These are phyloP conservation scores for Tiaroga cobitis DNA, from an alignment of 2,797 vertebrate species.

Conservation along the genomic window DNA sequence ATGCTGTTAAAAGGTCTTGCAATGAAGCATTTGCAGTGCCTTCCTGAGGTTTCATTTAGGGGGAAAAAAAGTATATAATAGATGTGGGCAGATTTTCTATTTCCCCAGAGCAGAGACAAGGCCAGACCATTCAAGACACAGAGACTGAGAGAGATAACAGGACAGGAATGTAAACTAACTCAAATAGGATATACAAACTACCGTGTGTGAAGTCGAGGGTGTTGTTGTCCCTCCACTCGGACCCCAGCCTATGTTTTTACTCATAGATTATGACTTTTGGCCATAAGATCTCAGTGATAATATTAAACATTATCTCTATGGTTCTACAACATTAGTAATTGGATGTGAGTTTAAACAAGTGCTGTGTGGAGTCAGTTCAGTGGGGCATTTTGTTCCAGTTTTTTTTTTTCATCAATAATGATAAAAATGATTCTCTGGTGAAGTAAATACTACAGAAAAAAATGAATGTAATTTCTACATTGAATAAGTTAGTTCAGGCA, in stretches of 20 bases:
- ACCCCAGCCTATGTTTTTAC: not conserved
- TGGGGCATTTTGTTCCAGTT: not conserved
- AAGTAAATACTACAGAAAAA: not conserved
- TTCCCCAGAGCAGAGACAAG: slow-evolving; percentile 9
- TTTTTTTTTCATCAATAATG: not conserved
- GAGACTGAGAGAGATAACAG: slow-evolving; percentile 22
- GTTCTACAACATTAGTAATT: not conserved
- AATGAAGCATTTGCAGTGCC: not conserved
- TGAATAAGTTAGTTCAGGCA: too few relatives aligned
- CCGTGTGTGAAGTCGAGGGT: not conserved
- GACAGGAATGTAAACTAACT: slow-evolving; percentile 35
- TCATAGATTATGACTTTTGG: not conserved
- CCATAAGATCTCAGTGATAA: not conserved
- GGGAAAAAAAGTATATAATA: not conserved
- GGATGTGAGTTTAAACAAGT: not conserved
- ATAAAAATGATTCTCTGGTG: too few relatives aligned
- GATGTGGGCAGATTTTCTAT: not conserved
- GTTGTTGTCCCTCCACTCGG: not conserved
- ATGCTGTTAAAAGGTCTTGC: not conserved
- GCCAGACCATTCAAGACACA: not conserved
- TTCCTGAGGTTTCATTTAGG: not conserved
- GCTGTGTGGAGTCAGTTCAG: not conserved
- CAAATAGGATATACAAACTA: not conserved
- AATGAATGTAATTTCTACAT: not conserved
- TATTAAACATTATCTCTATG: not conserved